Evolutionary conservation across 2,797 vertebrate species (phyloP).

Genomic region (Parotocinclus haroldoi): DNA sequence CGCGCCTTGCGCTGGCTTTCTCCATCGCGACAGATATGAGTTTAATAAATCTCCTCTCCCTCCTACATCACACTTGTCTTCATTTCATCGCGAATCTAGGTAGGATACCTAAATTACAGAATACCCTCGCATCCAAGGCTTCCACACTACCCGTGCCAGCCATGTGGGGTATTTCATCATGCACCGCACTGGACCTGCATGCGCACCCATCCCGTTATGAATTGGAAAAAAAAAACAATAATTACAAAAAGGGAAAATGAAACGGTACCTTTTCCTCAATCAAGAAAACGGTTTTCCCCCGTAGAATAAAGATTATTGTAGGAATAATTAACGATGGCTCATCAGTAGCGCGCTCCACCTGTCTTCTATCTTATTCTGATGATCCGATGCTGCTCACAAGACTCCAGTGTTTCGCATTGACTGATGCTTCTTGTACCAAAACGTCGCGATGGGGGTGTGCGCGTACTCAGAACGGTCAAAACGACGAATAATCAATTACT

Average conservation of each 20-base stretch:
- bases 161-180: conserved; percentile 72
- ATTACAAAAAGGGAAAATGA: background rate
- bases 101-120: too few species aligned
- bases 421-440: too few species aligned
- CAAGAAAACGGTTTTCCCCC: background rate
- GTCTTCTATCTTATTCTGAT: background rate
- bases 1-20: conserved; percentile 21
- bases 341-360: background rate
- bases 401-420: background rate
- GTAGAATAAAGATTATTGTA: too few species aligned
- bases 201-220: conserved; percentile 37
- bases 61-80: background rate
- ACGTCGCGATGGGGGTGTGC: too few species aligned
- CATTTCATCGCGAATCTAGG: background rate
- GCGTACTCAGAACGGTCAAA: too few species aligned
- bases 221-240: background rate
- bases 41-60: conserved; percentile 55
- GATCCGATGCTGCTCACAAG: conserved; percentile 1
- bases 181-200: conserved; percentile 46
- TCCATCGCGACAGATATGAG: conserved; percentile 47
- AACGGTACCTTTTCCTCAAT: conserved; percentile 32
- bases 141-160: conserved; percentile 39
- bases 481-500: too few species aligned
- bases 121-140: background rate
- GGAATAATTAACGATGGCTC: background rate